Percentiles rank a stretch among this genome's conserved stretches.
phyloP scores from a whole-genome alignment of 2,797 vertebrate genomes.

The Sebastolobus alascanus region DNA sequence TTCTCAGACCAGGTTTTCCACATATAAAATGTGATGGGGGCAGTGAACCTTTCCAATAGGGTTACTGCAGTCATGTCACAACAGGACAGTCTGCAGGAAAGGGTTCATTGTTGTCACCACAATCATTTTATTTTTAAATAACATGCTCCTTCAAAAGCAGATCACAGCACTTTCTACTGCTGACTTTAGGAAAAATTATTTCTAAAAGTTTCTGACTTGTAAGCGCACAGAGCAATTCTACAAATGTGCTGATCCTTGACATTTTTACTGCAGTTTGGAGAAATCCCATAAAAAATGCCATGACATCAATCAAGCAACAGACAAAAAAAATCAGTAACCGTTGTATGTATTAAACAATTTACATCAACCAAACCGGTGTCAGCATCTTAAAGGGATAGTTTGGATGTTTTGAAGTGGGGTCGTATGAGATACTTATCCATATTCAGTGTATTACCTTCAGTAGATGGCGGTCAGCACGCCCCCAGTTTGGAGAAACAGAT shows the following conservation, averaged over 20 bases:
- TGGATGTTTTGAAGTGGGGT: neutral
- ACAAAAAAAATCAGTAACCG: neutral
- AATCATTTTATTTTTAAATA: slow-evolving; percentile 15
- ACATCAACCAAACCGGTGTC: neutral
- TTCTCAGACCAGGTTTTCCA: slow-evolving; percentile 9
- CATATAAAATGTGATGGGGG: neutral
- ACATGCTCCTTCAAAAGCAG: slow-evolving; percentile 17
- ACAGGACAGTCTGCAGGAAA: slow-evolving; percentile 4
- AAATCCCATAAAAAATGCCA: neutral
- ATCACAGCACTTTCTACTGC: slow-evolving; percentile 44
- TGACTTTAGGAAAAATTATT: slow-evolving; percentile 37
- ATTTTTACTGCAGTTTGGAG: slow-evolving; percentile 26
- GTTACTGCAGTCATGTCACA: slow-evolving; percentile 2
- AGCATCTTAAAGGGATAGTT: neutral
- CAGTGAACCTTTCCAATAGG: neutral
- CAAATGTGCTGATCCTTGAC: slow-evolving; percentile 38
- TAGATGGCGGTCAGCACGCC: too few relatives aligned
- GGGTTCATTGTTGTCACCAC: neutral
- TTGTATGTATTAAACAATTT: neutral
- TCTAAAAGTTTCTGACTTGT: slow-evolving; percentile 15
- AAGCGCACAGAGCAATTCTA: slow-evolving; percentile 1
- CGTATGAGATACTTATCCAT: neutral
- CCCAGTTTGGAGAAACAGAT: neutral
- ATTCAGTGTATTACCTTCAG: neutral
- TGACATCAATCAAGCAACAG: slow-evolving; percentile 13